Evolutionary conservation across 2,888 invertebrate genomes (phyloP).

Genomic region (Meganola albula): DNA sequence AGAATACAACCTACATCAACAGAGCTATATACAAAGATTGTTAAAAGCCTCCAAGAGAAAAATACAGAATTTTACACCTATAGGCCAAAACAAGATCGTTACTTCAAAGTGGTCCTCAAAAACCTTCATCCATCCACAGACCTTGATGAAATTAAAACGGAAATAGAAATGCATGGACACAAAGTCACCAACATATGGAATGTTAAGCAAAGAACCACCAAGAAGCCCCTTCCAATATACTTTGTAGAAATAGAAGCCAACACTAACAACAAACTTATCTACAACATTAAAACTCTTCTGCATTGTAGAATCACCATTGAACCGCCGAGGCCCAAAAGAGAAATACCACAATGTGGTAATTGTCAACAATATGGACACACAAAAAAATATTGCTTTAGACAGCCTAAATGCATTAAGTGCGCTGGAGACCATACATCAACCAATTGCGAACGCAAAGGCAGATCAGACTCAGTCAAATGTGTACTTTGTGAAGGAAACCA

Average conservation of each 20-base stretch:
- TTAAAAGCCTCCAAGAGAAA: background rate
- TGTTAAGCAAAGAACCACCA: slow-evolving; percentile 5
- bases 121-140: slow-evolving; percentile 2
- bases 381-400: background rate
- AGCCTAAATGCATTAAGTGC: background rate
- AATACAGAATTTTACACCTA: slow-evolving; percentile 4
- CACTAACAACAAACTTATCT: slow-evolving; percentile 1
- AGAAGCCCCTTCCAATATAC: slow-evolving; percentile 8
- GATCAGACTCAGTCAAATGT: background rate
- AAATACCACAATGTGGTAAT: background rate
- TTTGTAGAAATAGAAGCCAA: slow-evolving; percentile 5
- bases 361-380: background rate
- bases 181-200: slow-evolving; percentile 8
- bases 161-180: background rate
- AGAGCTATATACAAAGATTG: background rate
- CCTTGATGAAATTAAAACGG: slow-evolving; percentile 5
- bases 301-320: background rate
- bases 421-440: background rate
- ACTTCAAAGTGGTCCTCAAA: slow-evolving; percentile 15
- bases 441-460: background rate
- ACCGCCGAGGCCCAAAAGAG: background rate
- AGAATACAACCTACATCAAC: slow-evolving; percentile 14
- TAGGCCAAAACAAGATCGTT: slow-evolving; percentile 8
- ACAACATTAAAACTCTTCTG: background rate
- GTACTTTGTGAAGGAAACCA: too few relatives aligned